phyloP scores from a whole-genome alignment of 2,797 vertebrate species.

The Propithecus deckenii region DNA sequence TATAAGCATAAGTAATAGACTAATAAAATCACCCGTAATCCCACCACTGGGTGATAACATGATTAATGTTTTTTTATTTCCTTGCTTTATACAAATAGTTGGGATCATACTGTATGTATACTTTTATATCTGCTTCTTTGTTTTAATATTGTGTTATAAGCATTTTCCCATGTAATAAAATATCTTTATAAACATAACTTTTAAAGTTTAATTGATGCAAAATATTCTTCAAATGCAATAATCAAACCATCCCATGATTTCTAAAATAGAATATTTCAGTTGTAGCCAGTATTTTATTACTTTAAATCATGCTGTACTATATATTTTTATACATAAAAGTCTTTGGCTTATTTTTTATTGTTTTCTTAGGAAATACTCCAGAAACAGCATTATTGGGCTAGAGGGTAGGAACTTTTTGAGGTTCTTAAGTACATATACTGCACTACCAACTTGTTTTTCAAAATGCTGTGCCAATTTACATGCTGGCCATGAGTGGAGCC shows the following conservation, averaged over 20 bases:
- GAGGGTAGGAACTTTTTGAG: conserved; percentile 1
- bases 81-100: neutral
- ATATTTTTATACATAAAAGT: conserved; percentile 45
- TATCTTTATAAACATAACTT: conserved; percentile 1
- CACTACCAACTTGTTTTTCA: neutral
- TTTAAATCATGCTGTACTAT: neutral
- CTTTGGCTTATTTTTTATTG: neutral
- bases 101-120: neutral
- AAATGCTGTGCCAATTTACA: neutral
- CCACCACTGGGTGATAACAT: neutral
- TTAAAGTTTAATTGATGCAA: neutral
- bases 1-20: neutral
- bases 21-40: neutral
- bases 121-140: neutral
- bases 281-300: neutral
- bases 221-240: neutral
- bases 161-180: neutral
- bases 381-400: neutral
- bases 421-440: neutral
- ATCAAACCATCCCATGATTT: neutral
- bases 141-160: neutral
- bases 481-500: neutral
- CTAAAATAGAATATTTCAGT: neutral
- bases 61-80: neutral
- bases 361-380: conserved; percentile 28